Evolutionary conservation across 2,113 vertebrate species (phyloP).

Genomic region (Pseudorhombus dupliciocellatus): DNA sequence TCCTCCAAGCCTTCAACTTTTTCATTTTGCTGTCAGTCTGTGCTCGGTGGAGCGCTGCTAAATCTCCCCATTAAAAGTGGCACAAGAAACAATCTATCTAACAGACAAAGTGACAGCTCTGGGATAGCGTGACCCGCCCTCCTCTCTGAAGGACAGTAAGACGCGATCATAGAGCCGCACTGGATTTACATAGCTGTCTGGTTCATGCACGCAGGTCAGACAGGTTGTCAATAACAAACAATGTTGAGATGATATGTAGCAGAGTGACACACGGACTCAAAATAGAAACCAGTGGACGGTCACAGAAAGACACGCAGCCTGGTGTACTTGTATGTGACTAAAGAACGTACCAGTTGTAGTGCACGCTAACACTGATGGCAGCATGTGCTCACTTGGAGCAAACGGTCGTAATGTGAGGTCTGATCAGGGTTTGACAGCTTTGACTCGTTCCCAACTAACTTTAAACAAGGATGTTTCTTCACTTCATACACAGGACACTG

Average conservation of each 20-base stretch:
- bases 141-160: constrained; percentile 33
- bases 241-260: constrained; percentile 43
- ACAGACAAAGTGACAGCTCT: constrained; percentile 29
- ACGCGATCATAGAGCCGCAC: constrained; percentile 19
- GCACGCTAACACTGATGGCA: too few relatives aligned
- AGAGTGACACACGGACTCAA: constrained; percentile 14
- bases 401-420: too few relatives aligned
- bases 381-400: too few relatives aligned
- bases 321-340: not conserved
- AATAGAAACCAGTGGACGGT: constrained; percentile 3
- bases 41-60: not conserved
- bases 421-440: too few relatives aligned
- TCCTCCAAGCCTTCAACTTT: not conserved
- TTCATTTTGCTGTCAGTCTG: not conserved
- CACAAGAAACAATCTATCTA: constrained; percentile 29
- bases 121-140: constrained; percentile 19
- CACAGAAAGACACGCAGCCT: not conserved
- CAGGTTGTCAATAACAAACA: constrained; percentile 51
- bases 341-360: too few relatives aligned
- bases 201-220: constrained; percentile 34
- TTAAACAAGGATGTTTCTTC: too few relatives aligned
- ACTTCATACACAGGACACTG: too few relatives aligned
- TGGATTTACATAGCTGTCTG: constrained; percentile 47
- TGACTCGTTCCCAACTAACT: too few relatives aligned
- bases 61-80: constrained; percentile 13